Conservation (phyloP, 2,797 vertebrate genomes). For the Artibeus lituratus region DNA sequence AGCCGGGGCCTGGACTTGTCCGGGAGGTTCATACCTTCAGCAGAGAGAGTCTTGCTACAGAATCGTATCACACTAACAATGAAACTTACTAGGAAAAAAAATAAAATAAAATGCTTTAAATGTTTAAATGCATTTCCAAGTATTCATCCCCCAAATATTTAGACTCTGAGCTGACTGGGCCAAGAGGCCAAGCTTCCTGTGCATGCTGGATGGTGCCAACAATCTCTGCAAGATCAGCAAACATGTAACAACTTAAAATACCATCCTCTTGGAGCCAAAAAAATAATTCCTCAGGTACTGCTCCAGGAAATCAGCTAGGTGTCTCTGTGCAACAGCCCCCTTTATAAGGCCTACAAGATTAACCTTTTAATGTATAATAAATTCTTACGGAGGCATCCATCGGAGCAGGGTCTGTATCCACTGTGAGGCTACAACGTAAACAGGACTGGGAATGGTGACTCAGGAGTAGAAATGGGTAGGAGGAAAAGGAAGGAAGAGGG, state of each 20-base stretch:
- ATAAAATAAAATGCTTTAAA: conserved; percentile 69
- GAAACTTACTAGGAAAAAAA: conserved; percentile 49
- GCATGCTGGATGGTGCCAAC: conserved; percentile 20
- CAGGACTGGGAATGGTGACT: not conserved
- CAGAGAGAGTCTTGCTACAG: conserved; percentile 45
- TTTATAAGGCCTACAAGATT: not conserved
- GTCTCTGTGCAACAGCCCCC: conserved; percentile 7
- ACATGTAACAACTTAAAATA: conserved; percentile 53
- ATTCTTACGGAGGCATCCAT: not conserved
- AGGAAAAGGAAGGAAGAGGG: not conserved
- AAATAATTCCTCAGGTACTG: conserved; percentile 43
- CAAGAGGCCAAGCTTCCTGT: conserved; percentile 66
- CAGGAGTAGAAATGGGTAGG: not conserved
- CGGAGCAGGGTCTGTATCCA: not conserved
- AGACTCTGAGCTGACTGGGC: conserved; percentile 57
- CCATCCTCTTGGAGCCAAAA: not conserved
- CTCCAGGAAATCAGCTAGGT: conserved; percentile 37
- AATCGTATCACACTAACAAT: conserved; percentile 42
- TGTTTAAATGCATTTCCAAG: conserved; percentile 67
- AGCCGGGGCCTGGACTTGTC: conserved; percentile 47
- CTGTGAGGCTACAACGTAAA: not conserved
- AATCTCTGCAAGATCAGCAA: conserved; percentile 57
- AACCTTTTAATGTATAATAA: not conserved
- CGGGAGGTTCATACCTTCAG: conserved; percentile 7
- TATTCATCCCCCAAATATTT: conserved; percentile 73